Evolutionary conservation across 2,888 invertebrate species (phyloP).

Genomic region (Conchocele bisecta): DNA sequence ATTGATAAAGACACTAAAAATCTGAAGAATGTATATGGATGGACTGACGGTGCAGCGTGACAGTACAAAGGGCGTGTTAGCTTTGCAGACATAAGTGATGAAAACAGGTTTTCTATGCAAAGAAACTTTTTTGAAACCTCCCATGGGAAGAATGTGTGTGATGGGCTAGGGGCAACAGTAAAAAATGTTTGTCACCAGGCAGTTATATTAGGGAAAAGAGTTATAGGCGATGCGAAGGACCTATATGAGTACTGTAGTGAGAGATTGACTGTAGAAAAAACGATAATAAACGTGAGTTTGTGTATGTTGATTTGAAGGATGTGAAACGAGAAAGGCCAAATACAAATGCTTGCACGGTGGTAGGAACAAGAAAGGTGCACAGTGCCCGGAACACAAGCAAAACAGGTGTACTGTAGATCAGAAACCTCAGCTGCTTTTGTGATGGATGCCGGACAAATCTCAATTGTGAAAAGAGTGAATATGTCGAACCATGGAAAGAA

Average conservation of each 20-base stretch:
- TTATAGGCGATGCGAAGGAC: constrained; percentile 47
- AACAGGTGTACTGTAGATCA: not conserved
- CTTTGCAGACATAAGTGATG: constrained; percentile 51
- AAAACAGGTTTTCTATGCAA: constrained; percentile 11
- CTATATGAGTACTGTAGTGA: constrained; percentile 39
- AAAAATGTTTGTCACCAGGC: constrained; percentile 50
- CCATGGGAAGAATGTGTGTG: constrained; percentile 56
- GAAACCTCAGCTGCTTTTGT: not conserved
- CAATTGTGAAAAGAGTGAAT: not conserved
- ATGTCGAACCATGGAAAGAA: too few species aligned
- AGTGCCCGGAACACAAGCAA: not conserved
- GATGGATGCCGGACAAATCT: not conserved
- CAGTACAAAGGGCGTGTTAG: not conserved
- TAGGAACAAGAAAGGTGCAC: not conserved
- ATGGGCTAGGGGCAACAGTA: constrained; percentile 55
- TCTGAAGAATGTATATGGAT: not conserved
- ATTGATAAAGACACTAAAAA: not conserved
- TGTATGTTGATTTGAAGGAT: not conserved
- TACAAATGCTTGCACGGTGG: not conserved
- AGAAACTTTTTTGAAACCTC: constrained; percentile 49
- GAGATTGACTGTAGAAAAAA: constrained; percentile 25
- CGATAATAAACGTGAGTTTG: not conserved
- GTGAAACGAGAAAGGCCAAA: not conserved
- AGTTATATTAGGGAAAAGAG: constrained; percentile 38
- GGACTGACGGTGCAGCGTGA: not conserved